A percentile compares a stretch with the other conserved stretches of the same genome.
phyloP scores from a whole-genome alignment of 2,888 invertebrate genomes.

The Cylloceria caligata region DNA sequence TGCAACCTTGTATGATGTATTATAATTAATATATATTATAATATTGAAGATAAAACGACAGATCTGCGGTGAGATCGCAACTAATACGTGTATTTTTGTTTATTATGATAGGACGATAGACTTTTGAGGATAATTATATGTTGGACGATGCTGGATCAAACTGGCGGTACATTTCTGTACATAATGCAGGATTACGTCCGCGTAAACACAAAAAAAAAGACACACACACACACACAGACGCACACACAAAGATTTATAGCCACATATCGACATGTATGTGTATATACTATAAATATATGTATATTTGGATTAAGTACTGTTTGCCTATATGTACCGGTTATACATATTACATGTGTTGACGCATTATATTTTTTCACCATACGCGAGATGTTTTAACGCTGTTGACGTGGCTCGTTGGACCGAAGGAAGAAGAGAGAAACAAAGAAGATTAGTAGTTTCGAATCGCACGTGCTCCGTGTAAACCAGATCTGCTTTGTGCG shows the following conservation, averaged over 20 bases:
- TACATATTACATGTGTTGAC: conserved; percentile 67
- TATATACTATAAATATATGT: conserved; percentile 66
- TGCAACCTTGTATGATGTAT: conserved; percentile 18
- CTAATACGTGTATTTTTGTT: conserved; percentile 44
- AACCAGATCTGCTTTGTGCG: not conserved
- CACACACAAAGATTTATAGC: conserved; percentile 31
- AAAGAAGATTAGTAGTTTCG: not conserved
- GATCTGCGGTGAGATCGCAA: conserved; percentile 19
- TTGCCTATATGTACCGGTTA: conserved; percentile 66
- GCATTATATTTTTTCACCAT: conserved; percentile 73
- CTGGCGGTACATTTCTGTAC: conserved; percentile 41
- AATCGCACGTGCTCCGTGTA: conserved; percentile 19
- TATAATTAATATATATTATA: conserved; percentile 11
- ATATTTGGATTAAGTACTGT: conserved; percentile 67
- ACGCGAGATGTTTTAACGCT: conserved; percentile 68
- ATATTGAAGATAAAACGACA: conserved; percentile 15
- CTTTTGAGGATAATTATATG: conserved; percentile 14
- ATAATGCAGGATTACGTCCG: conserved; percentile 12
- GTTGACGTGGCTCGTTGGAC: conserved; percentile 50
- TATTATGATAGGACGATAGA: conserved; percentile 32
- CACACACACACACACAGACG: conserved; percentile 27
- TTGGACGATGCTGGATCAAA: conserved; percentile 27
- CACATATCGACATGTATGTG: conserved; percentile 51
- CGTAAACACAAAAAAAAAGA: conserved; percentile 17
- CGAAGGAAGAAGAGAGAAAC: not conserved